Evolutionary conservation across 2,113 vertebrate species (phyloP).

Genomic region (Python bivittatus): DNA sequence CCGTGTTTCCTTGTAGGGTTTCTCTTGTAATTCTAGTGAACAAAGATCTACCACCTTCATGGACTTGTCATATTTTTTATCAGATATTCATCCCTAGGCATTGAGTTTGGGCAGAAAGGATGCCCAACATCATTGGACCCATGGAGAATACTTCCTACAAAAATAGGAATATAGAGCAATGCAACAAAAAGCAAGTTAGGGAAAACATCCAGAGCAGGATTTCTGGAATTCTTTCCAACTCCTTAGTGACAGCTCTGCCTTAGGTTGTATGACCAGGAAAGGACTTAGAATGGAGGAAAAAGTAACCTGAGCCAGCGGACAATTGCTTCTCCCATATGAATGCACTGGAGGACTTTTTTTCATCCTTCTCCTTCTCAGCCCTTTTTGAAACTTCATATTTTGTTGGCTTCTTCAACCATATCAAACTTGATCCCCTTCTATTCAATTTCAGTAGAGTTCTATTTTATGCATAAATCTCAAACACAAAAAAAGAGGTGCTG

Average conservation of each 20-base stretch:
- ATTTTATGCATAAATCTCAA: conserved; percentile 29
- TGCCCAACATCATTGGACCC: neutral
- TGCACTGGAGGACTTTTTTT: neutral
- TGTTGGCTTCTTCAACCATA: neutral
- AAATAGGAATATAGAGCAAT: neutral
- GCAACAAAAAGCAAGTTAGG: neutral
- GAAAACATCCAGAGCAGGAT: neutral
- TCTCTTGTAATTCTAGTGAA: neutral
- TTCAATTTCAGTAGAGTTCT: neutral
- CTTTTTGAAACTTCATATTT: neutral
- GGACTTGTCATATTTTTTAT: neutral
- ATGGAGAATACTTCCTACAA: neutral
- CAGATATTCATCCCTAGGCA: neutral
- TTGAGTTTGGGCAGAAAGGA: neutral
- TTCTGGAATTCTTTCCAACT: neutral
- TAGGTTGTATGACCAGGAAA: neutral
- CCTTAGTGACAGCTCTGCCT: neutral
- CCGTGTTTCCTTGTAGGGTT: neutral
- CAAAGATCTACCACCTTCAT: neutral
- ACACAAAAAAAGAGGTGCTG: neutral
- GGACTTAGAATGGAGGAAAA: neutral
- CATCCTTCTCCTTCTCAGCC: neutral
- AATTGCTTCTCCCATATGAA: neutral
- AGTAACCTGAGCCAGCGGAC: neutral
- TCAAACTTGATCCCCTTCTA: neutral